A percentile compares a stretch with the other conserved stretches of the same genome.
These are phyloP conservation scores for Temnothorax ravouxi DNA, from an alignment of 2,888 invertebrate species.

Conservation along the genomic window DNA sequence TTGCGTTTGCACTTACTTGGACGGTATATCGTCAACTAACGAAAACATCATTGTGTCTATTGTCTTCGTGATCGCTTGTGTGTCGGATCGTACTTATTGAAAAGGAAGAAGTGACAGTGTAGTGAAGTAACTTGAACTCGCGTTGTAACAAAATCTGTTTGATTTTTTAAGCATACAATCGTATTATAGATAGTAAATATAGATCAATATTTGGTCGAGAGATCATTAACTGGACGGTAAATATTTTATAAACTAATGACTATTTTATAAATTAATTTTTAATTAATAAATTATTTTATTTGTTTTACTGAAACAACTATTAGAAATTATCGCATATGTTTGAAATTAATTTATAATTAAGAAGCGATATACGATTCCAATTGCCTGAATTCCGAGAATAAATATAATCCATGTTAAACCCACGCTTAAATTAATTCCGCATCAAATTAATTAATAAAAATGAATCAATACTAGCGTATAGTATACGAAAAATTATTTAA, in stretches of 20 bases:
- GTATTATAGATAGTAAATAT: neutral
- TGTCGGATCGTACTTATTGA: slow-evolving; percentile 77
- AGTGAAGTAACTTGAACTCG: slow-evolving; percentile 36
- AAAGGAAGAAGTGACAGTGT: slow-evolving; percentile 36
- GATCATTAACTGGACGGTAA: slow-evolving; percentile 26
- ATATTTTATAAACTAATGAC: slow-evolving; percentile 30
- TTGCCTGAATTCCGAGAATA: neutral
- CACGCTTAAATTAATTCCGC: slow-evolving; percentile 12
- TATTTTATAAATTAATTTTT: neutral
- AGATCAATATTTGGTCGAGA: neutral
- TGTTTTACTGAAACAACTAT: neutral
- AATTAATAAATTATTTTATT: slow-evolving; percentile 18
- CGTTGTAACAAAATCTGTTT: neutral
- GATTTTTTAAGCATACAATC: neutral
- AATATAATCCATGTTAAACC: neutral
- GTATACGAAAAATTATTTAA: neutral
- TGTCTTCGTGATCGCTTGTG: slow-evolving; percentile 80
- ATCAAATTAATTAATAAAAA: slow-evolving; percentile 32
- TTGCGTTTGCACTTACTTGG: slow-evolving; percentile 77
- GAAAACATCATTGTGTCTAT: slow-evolving; percentile 83
- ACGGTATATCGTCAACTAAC: slow-evolving; percentile 75
- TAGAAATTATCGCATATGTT: neutral
- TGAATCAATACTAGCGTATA: slow-evolving; percentile 1
- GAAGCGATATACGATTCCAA: neutral
- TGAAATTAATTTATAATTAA: slow-evolving; percentile 33